A percentile compares a stretch with the other conserved stretches of the same genome.
phyloP scores from a whole-genome alignment of 2,888 invertebrate species.

The Vanessa cardui region DNA sequence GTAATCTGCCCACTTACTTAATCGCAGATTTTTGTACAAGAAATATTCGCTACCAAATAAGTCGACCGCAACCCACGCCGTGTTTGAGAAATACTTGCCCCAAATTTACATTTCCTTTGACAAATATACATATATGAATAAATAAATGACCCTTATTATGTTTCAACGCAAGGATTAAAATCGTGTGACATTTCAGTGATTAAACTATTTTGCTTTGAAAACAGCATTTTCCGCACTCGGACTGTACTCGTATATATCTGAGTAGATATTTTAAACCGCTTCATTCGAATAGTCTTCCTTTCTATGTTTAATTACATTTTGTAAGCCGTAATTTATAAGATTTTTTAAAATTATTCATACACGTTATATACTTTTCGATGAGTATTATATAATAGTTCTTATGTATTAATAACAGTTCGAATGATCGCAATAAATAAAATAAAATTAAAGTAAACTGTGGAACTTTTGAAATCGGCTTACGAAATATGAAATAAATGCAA shows the following conservation, averaged over 20 bases:
- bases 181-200: neutral
- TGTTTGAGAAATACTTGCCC: conserved; percentile 21
- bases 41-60: conserved; percentile 16
- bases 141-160: neutral
- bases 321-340: too few species aligned
- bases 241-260: too few species aligned
- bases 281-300: too few species aligned
- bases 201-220: conserved; percentile 3
- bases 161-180: neutral
- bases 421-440: too few species aligned
- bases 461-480: neutral
- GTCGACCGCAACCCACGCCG: conserved; percentile 15
- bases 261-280: too few species aligned
- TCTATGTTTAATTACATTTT: too few species aligned
- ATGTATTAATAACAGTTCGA: too few species aligned
- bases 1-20: neutral
- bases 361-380: too few species aligned
- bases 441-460: neutral
- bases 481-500: neutral
- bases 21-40: neutral
- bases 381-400: too few species aligned
- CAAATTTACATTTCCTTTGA: conserved; percentile 25
- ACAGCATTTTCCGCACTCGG: too few species aligned
- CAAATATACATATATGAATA: conserved; percentile 10
- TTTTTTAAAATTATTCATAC: too few species aligned